Evolutionary conservation across 1,140 invertebrate species (phyloP), one percentile per base, ranked within the genome.

Genomic region (Lanistes nyassanus): DNA sequence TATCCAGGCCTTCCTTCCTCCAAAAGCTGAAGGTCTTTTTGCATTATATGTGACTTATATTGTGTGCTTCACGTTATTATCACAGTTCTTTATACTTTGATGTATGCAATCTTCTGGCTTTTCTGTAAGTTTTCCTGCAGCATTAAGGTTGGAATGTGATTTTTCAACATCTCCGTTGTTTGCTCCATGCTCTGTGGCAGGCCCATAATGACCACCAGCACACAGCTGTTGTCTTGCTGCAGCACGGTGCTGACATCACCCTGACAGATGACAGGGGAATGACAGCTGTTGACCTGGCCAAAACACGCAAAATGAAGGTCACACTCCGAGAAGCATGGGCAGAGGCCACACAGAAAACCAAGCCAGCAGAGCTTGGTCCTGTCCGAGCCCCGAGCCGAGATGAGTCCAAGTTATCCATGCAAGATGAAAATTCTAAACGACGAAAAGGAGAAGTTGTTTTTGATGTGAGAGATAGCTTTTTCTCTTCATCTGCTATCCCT

Each of bases 251-350:
- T 56, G 85, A 88, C 65, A 82, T 87, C 26, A 84, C 81, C 13
- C 23, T 88, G 42, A 82, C 80, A 2, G 87, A 89, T 77, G 87
- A 89, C 68, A 65, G 78, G 37, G 87, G 87, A 23, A 75, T 85
- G 21, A 87, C 86, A 42, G 75, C 87, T 21, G 60, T 87, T n/a
- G 87, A 89, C 71, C 80, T 88, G 23, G 87, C 86, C 53, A 86
- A 85, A 65, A 84, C 81, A 7, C 83, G 83, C 53, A 87, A 84
- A 70, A 83, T 88, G 81, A 86, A 85, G 70, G 79, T 80, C 13
- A 84, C 78, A n/a, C 75, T 88, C 21, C 83, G 83, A 53, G 82
- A 87, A 56, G 87, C 87, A 5, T 88, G 86, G 87, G 64, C 80
- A 16, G 83, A 85, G 55, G 81, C 80, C 16, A 82, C 79, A 29